Base-by-base conservation (phyloP, 2,113 vertebrate genomes). In the Sander lucioperca region DNA sequence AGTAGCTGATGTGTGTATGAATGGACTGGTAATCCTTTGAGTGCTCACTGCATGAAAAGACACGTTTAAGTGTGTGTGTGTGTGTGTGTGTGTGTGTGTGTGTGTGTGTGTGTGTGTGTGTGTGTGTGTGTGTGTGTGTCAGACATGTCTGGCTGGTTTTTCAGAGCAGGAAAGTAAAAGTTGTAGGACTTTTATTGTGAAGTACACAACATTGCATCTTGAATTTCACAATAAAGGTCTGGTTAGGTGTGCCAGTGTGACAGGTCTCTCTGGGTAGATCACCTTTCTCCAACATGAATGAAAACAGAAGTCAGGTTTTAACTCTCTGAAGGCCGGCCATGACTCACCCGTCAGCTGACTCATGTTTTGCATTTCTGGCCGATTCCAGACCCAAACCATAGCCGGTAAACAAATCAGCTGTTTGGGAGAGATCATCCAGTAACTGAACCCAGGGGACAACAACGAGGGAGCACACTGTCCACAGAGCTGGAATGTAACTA, bases 381-480 rank as follows among this genome's bases (percentile, higher is more conserved):
- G 5, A 51, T 39, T 5, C 25, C 9, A 72, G 67, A 53, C 6
- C 2, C 48, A 27, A 79, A 71, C 74, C 62, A 25, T 48, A 48
- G 21, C 61, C 19, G 61, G 71, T 36, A 86, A 82, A 86, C 81
- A 89, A 86, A 89, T 79, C 66, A 77, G 81, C 16, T 4, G 47
- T 12, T 3, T 0, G 39, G 30, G 74, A 21, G 50, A 33, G 30
- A 33, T 33, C 30, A 33, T 33, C 30, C 30, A 30, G 30, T 0
- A 30, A 4, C 30, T 30, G 30, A 30, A 30, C 3, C 30, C 30
- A 33, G 23, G 25, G 43, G 70, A 3, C 23, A 13, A 50, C 30
- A 51, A 1, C 27, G 27, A 27, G 27, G 27, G 27, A 27, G 73
- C 30, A 33, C 30, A 33, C 6, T 5, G 30, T 33, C 30, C 30